Percentiles rank a stretch among this genome's conserved stretches.
phyloP scores from a whole-genome alignment of 2,797 vertebrate genomes.

The Rousettus madagascariensis region DNA sequence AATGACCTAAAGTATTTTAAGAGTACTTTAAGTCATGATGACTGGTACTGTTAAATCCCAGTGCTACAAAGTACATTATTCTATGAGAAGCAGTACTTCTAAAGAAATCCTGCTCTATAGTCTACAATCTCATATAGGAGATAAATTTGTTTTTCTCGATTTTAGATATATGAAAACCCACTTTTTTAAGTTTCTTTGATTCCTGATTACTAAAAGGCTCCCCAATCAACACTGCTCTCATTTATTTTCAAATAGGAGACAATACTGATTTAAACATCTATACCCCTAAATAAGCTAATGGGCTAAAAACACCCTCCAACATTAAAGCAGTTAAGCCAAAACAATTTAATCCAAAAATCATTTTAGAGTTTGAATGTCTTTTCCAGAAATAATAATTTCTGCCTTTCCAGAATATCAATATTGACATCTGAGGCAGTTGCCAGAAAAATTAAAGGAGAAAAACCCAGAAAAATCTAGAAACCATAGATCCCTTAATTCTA shows the following conservation, averaged over 20 bases:
- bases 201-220: neutral
- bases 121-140: neutral
- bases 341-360: neutral
- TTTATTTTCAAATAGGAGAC: conserved; percentile 24
- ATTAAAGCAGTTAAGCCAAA: neutral
- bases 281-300: neutral
- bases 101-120: neutral
- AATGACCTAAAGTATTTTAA: neutral
- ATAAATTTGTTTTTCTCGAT: neutral
- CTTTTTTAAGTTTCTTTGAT: neutral
- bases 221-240: neutral
- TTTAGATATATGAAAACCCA: neutral
- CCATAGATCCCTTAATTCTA: neutral
- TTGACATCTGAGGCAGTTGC: neutral
- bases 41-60: neutral
- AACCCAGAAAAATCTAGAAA: conserved; percentile 7
- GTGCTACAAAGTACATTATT: neutral
- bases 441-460: conserved; percentile 30
- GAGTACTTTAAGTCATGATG: neutral
- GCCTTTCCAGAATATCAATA: neutral
- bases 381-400: conserved; percentile 13
- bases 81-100: neutral
- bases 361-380: neutral
- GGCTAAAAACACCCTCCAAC: neutral
- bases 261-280: neutral